Evolutionary conservation across 2,797 vertebrate genomes (phyloP).

Genomic region (Limnodromus scolopaceus): DNA sequence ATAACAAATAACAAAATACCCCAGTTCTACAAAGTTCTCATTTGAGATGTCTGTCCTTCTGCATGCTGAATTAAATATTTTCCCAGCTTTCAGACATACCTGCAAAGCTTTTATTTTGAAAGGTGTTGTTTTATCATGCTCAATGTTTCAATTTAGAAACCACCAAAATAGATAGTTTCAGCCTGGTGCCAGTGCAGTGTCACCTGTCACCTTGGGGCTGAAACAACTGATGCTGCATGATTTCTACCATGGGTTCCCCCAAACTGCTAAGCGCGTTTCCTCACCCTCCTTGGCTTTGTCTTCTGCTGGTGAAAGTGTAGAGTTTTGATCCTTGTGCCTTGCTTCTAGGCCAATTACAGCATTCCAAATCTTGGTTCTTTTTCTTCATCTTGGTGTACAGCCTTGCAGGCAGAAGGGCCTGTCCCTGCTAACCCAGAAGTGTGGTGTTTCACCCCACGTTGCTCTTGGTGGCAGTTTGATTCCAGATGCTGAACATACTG

Average conservation of each 20-base stretch:
- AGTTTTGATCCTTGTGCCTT: rapidly evolving
- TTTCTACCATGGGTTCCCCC: neutral
- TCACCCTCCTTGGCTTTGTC: neutral
- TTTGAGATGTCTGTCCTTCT: neutral
- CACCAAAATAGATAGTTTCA: neutral
- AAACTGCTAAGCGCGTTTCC: neutral
- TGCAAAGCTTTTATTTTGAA: neutral
- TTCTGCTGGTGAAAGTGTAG: neutral
- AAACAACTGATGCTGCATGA: neutral
- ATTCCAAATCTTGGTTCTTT: neutral
- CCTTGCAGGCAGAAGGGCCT: neutral
- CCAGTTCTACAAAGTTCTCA: neutral
- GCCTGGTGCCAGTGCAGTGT: neutral
- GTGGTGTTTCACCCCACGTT: neutral
- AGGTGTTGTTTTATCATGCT: neutral
- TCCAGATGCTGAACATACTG: rapidly evolving
- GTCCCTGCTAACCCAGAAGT: rapidly evolving
- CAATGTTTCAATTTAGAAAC: neutral
- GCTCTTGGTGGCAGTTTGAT: neutral
- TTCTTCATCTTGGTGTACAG: neutral
- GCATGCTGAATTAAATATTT: neutral
- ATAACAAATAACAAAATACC: neutral
- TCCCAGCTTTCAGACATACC: neutral
- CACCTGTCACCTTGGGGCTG: neutral
- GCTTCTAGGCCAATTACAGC: neutral